phyloP scores from a whole-genome alignment of 35 echinoderm and acorn worm species.

The Acanthaster planci region DNA sequence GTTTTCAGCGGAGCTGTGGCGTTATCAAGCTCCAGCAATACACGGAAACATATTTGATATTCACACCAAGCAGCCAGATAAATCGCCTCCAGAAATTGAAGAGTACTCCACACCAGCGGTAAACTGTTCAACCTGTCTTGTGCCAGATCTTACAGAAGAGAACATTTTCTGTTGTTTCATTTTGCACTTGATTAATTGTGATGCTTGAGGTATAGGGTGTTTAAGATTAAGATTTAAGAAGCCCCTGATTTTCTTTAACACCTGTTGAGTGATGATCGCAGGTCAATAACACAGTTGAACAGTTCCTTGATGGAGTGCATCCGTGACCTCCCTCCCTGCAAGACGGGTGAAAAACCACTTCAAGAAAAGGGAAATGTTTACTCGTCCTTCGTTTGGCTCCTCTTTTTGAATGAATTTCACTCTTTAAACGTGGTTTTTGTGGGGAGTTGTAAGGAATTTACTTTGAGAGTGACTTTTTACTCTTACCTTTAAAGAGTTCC shows the following conservation, averaged over 20 bases:
- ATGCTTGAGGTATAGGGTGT: not conserved
- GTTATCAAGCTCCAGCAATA: not conserved
- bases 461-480: no score
- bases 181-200: not conserved
- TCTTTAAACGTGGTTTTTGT: no score
- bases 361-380: no score
- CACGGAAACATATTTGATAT: not conserved
- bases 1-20: not conserved
- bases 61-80: conserved; percentile 16
- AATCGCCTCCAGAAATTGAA: not conserved
- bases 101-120: conserved; percentile 1
- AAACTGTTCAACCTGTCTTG: not conserved
- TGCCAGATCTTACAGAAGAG: not conserved
- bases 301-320: no score
- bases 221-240: not conserved
- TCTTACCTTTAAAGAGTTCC: no score
- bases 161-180: not conserved
- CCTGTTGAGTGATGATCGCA: no score
- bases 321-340: no score
- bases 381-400: no score
- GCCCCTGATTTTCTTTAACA: not conserved
- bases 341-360: no score
- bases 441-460: no score
- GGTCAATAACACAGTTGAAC: no score
- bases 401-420: no score